Conservation (phyloP, 2,888 invertebrate genomes). For the Anthoptus insignis region DNA sequence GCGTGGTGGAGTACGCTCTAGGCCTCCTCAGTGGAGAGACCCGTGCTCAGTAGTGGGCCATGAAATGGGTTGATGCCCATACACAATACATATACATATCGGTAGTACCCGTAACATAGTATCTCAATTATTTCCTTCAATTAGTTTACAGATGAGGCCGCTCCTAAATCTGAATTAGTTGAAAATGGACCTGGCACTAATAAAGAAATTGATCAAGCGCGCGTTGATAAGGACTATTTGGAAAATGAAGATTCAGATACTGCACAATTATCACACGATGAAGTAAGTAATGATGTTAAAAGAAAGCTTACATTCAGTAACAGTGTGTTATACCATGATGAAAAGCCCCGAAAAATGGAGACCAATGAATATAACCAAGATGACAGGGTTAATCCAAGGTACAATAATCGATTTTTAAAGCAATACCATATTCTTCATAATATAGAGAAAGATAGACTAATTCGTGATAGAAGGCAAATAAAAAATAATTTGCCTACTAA, state of each 20-base stretch:
- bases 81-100: no score
- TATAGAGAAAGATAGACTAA: constrained; percentile 57
- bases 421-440: constrained; percentile 59
- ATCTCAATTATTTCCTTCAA: not conserved
- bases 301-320: constrained; percentile 9
- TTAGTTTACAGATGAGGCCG: constrained; percentile 8
- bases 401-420: constrained; percentile 56
- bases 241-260: constrained; percentile 14
- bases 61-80: no score
- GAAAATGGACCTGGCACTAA: not conserved
- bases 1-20: no score
- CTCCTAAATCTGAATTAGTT: not conserved
- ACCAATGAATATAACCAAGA: constrained; percentile 57
- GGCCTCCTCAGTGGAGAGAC: no score
- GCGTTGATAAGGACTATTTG: constrained; percentile 20
- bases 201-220: not conserved
- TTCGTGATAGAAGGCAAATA: constrained; percentile 64
- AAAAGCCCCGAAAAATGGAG: not conserved
- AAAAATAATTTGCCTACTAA: constrained; percentile 23
- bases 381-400: constrained; percentile 47
- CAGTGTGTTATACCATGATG: constrained; percentile 3
- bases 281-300: constrained; percentile 17
- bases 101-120: no score
- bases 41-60: no score
- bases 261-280: constrained; percentile 1